phyloP scores from a whole-genome alignment of 2,888 invertebrate species.

The Sarcophaga variegata region DNA sequence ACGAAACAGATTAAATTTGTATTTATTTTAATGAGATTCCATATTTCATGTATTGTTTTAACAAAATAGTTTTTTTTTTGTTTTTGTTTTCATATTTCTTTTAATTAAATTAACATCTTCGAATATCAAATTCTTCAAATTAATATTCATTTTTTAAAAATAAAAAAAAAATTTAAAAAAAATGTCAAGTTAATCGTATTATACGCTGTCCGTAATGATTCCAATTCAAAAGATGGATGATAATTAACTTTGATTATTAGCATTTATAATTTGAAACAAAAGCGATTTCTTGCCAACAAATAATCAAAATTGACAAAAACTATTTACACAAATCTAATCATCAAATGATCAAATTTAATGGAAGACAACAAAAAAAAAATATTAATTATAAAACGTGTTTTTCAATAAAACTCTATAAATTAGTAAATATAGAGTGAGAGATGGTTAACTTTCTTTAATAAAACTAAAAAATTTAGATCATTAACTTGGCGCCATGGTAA shows the following conservation, averaged over 20 bases:
- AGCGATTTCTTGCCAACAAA: not conserved
- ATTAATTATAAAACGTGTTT: slow-evolving; percentile 30
- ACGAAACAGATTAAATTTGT: not conserved
- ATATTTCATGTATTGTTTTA: slow-evolving; percentile 41
- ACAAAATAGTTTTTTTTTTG: no score
- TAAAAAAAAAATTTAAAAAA: no score
- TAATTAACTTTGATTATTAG: slow-evolving; percentile 47
- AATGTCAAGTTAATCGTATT: no score
- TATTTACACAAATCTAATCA: no score
- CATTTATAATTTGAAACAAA: slow-evolving; percentile 61
- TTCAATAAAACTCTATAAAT: no score
- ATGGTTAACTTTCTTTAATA: not conserved
- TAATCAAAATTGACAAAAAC: no score
- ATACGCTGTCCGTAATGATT: no score
- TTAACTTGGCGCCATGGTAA: no score
- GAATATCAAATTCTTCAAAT: not conserved
- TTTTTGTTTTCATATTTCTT: slow-evolving; percentile 4
- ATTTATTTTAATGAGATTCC: slow-evolving; percentile 24
- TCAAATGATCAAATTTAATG: slow-evolving; percentile 55
- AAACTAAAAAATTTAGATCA: not conserved
- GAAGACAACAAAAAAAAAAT: slow-evolving; percentile 9
- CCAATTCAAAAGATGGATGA: no score
- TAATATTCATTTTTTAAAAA: slow-evolving; percentile 25
- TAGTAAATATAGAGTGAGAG: no score
- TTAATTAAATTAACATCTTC: slow-evolving; percentile 29